Evolutionary conservation across 2,113 vertebrate genomes (phyloP), one percentile per base, ranked within the genome.

Genomic region (Otocyon megalotis): DNA sequence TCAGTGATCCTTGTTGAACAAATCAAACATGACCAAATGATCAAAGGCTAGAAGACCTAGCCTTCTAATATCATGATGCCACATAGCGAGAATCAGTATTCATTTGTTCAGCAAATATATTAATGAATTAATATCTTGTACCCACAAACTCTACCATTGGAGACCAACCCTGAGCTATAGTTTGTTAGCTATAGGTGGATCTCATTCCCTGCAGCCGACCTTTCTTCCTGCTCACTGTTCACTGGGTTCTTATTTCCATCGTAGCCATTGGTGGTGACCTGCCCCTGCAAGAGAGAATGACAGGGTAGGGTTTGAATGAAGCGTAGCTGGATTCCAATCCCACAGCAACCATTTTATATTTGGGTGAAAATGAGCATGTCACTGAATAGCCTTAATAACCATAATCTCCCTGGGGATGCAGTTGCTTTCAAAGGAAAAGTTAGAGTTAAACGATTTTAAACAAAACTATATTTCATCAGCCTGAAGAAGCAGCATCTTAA

Each of bases 361-460:
- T 90, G 15, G 37, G 35, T 93, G 28, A 93, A 83, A 82, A 12
- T 37, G 11, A 3, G 24, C 12, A 76, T 76, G 65, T 74, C 10
- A 8, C 54, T 54, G 30, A 92, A 81, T 77, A 16, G 13, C n/a
- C 69, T 30, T 71, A 48, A 56, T 85, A 43, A 83, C 48, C 43
- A 82, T 85, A 67, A 26, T 50, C 4, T 69, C 48, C 9, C 17
- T 62, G 19, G 16, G 4, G 6, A 72, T 65, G 48, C 28, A 91
- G 62, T 80, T 48, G 74, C 32, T n/a, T 88, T 94, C 56, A 93
- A 82, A 94, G 37, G 12, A 90, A 82, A 83, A 83, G 5, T 72
- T 30, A 84, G 19, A 17, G 50, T 76, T 79, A 88, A 62, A 62
- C 53, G 8, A 74, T 69, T 79, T 90, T 62, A 56, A 94, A 82